Evolutionary conservation across 1,140 invertebrate species (phyloP).

Genomic region (Drosophila pallidifrons): DNA sequence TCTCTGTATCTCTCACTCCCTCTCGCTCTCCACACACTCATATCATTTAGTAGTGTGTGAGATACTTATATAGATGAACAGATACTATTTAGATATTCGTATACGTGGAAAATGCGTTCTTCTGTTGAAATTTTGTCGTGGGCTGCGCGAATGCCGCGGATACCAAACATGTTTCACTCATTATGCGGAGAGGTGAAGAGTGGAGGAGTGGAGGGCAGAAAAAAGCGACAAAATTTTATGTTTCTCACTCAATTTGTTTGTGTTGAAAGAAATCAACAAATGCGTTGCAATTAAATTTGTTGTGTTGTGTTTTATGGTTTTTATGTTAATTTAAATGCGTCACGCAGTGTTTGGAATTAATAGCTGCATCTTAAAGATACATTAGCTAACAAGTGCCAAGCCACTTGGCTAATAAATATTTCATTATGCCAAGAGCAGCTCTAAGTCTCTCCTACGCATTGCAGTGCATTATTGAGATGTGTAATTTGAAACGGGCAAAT

Average conservation of each 20-base stretch:
- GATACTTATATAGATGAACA: conserved; percentile 40
- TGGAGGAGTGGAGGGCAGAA: conserved; percentile 10
- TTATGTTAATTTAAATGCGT: conserved; percentile 77
- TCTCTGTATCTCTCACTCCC: neutral
- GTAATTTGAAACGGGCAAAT: conserved; percentile 41
- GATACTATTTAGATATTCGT: conserved; percentile 15
- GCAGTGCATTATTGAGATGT: conserved; percentile 31
- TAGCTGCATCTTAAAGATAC: conserved; percentile 48
- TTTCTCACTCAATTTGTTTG: conserved; percentile 82
- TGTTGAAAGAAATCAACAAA: conserved; percentile 68
- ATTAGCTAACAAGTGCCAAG: conserved; percentile 40
- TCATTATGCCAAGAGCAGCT: conserved; percentile 22
- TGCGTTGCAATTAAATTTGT: conserved; percentile 73
- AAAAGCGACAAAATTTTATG: conserved; percentile 69
- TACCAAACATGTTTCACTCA: conserved; percentile 49
- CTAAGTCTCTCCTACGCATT: conserved; percentile 2
- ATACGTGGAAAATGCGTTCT: conserved; percentile 40
- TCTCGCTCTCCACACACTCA: neutral
- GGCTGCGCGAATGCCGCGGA: conserved; percentile 35
- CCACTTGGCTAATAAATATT: conserved; percentile 56
- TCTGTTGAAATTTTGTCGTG: conserved; percentile 36
- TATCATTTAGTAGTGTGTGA: conserved; percentile 35
- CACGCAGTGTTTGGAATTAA: conserved; percentile 60
- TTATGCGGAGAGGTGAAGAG: conserved; percentile 23
- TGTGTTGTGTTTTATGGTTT: conserved; percentile 44